These are phyloP conservation scores for Steinernema carpocapsae DNA, from an alignment of 2,888 invertebrate species.

Conservation along the genomic window DNA sequence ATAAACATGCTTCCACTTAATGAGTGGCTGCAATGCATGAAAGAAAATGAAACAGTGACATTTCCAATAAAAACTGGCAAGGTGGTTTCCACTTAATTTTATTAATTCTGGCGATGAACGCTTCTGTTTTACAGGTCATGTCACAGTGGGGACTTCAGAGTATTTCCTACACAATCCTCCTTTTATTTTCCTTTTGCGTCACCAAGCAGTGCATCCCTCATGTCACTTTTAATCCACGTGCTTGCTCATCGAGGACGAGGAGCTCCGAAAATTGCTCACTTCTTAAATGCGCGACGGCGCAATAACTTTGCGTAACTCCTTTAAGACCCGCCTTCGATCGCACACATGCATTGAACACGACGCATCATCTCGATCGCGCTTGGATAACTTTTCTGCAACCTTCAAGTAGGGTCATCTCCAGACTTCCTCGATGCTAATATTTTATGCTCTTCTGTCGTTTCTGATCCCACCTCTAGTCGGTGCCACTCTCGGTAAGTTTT, in stretches of 20 bases:
- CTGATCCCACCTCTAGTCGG: background rate
- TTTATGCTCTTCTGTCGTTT: background rate
- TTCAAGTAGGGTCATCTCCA: background rate
- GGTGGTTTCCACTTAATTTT: too few relatives aligned
- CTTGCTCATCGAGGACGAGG: slow-evolving; percentile 24
- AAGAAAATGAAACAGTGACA: background rate
- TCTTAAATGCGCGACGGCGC: slow-evolving; percentile 24
- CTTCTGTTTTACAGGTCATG: too few relatives aligned
- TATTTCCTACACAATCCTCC: too few relatives aligned
- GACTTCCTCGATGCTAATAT: slow-evolving; percentile 12
- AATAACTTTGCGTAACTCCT: slow-evolving; percentile 35
- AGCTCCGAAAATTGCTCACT: slow-evolving; percentile 30
- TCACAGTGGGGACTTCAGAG: too few relatives aligned
- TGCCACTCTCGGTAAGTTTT: background rate
- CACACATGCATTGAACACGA: background rate
- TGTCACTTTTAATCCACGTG: background rate
- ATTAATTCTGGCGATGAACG: too few relatives aligned
- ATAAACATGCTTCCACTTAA: too few relatives aligned
- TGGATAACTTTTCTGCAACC: slow-evolving; percentile 23
- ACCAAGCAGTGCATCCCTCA: too few relatives aligned
- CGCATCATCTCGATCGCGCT: slow-evolving; percentile 29
- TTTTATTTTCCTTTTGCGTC: too few relatives aligned
- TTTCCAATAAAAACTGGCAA: background rate
- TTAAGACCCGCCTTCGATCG: slow-evolving; percentile 20
- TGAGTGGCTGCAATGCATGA: too few relatives aligned